phyloP scores from a whole-genome alignment of 1,140 invertebrate species.

The Theocolax elegans region DNA sequence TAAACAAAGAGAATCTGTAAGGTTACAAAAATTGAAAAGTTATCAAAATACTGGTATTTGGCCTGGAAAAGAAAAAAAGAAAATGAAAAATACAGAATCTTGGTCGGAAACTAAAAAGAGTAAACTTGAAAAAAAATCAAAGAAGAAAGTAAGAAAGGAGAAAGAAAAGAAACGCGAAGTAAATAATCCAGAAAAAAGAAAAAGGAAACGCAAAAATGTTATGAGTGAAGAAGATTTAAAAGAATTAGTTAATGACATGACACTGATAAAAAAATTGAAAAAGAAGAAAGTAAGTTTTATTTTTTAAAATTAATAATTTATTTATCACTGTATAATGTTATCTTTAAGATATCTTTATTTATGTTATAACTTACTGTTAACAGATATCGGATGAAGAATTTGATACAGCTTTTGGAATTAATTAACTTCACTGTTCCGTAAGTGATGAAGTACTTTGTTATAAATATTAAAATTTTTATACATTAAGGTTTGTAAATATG shows the following conservation, averaged over 20 bases:
- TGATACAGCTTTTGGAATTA: slow-evolving; percentile 57
- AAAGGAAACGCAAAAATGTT: slow-evolving; percentile 65
- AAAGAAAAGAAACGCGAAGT: slow-evolving; percentile 79
- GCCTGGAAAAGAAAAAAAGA: slow-evolving; percentile 76
- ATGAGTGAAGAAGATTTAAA: slow-evolving; percentile 82
- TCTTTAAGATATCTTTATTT: slow-evolving; percentile 8
- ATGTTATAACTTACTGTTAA: too few relatives aligned
- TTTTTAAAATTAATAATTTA: too few relatives aligned
- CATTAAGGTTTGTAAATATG: slow-evolving; percentile 28
- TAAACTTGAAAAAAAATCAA: slow-evolving; percentile 76
- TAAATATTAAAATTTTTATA: too few relatives aligned
- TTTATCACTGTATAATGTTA: too few relatives aligned
- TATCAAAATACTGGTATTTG: slow-evolving; percentile 82
- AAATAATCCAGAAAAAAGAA: slow-evolving; percentile 72
- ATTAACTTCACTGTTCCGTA: slow-evolving; percentile 7
- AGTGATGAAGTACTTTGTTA: too few relatives aligned
- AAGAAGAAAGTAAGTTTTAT: slow-evolving; percentile 76
- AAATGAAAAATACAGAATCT: slow-evolving; percentile 73
- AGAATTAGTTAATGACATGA: slow-evolving; percentile 84
- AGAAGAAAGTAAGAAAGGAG: slow-evolving; percentile 68
- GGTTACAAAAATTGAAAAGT: slow-evolving; percentile 78
- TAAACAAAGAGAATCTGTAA: slow-evolving; percentile 79
- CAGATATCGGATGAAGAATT: slow-evolving; percentile 66
- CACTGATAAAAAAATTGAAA: slow-evolving; percentile 89
- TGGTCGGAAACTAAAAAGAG: slow-evolving; percentile 86